A percentile compares a stretch with the other conserved stretches of the same genome.
phyloP scores from a whole-genome alignment of 2,888 invertebrate species.

The Luperina nickerlii region DNA sequence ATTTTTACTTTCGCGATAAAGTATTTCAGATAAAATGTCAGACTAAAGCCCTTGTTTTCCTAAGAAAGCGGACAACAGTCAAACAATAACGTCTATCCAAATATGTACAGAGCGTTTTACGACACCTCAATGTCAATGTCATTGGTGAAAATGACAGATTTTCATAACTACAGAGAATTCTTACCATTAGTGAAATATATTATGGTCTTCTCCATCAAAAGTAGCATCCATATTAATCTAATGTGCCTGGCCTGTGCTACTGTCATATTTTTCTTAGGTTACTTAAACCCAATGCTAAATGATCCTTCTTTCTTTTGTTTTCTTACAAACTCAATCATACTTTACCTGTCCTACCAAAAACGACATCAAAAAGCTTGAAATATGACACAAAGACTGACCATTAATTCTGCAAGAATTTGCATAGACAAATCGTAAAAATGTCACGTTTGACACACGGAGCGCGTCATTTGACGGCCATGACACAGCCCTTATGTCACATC shows the following conservation, averaged over 20 bases:
- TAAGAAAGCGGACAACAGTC: too few species aligned
- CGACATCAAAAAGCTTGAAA: slow-evolving; percentile 64
- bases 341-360: background rate
- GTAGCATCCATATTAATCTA: too few species aligned
- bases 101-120: too few species aligned
- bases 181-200: too few species aligned
- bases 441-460: slow-evolving; percentile 75
- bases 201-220: too few species aligned
- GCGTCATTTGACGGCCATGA: slow-evolving; percentile 55
- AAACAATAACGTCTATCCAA: too few species aligned
- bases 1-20: background rate
- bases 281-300: background rate
- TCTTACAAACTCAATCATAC: background rate
- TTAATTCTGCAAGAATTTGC: slow-evolving; percentile 80
- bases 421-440: slow-evolving; percentile 81
- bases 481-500: slow-evolving; percentile 47
- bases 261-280: background rate
- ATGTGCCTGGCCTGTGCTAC: background rate
- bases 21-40: background rate
- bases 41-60: background rate
- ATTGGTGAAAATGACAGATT: too few species aligned
- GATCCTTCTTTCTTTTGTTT: background rate
- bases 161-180: too few species aligned
- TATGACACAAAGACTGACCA: slow-evolving; percentile 75
- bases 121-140: too few species aligned